Percentiles rank a stretch among this genome's conserved stretches.
Conservation (phyloP, 2,888 invertebrate species). For the Digitonthophagus gazella region DNA sequence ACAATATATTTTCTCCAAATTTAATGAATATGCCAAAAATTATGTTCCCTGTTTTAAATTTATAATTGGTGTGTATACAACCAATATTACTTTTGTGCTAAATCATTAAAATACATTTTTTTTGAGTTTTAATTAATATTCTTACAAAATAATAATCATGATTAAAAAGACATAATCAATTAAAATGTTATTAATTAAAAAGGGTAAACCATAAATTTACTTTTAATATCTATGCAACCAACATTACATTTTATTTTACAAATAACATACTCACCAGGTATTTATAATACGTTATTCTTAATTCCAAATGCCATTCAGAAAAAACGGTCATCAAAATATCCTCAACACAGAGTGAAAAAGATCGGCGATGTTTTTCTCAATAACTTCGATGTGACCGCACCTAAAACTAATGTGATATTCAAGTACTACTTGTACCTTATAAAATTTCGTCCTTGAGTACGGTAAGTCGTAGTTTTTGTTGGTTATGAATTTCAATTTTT, state of each 20-base stretch:
- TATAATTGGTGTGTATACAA: too few relatives aligned
- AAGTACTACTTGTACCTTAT: neutral
- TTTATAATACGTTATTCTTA: neutral
- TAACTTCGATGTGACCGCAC: neutral
- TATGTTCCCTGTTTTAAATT: too few relatives aligned
- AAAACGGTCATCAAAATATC: neutral
- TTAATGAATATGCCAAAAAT: too few relatives aligned
- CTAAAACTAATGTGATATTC: neutral
- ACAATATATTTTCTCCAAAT: too few relatives aligned
- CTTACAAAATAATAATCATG: too few relatives aligned
- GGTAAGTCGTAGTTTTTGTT: neutral
- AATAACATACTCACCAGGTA: neutral
- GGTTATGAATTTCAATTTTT: neutral
- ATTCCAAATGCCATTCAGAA: neutral
- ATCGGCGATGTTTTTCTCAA: neutral
- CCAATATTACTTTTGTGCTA: too few relatives aligned
- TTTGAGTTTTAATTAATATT: too few relatives aligned
- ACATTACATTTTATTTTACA: neutral
- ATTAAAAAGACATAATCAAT: too few relatives aligned
- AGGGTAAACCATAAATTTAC: too few relatives aligned
- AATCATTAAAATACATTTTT: too few relatives aligned
- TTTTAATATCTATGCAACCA: neutral
- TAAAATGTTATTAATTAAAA: too few relatives aligned
- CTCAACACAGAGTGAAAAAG: neutral
- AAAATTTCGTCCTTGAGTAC: neutral